Percentiles rank a stretch among this genome's conserved stretches.
Evolutionary conservation across 2,888 invertebrate species (phyloP).

Genomic region (Ditylenchus weischeri): DNA sequence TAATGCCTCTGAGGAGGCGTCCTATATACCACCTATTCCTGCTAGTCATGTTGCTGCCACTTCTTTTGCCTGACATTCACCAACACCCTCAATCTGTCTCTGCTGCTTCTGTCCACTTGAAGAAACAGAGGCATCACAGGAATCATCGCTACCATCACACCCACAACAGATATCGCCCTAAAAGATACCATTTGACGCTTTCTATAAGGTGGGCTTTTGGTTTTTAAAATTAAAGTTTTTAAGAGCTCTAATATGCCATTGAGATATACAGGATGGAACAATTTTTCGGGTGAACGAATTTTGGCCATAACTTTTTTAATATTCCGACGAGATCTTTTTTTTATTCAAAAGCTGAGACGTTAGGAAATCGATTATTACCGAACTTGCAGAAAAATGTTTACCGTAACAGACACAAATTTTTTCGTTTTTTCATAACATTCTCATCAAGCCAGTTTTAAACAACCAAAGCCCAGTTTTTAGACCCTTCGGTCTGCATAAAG

Average conservation of each 20-base stretch:
- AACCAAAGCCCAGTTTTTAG: too few species aligned
- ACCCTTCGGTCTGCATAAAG: too few species aligned
- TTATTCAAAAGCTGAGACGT: too few species aligned
- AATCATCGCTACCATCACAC: slow-evolving; percentile 6
- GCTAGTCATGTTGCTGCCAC: slow-evolving; percentile 13
- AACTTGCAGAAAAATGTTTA: too few species aligned
- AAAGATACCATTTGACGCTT: slow-evolving; percentile 50
- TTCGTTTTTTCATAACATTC: too few species aligned
- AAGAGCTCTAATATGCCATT: neutral
- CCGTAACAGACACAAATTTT: too few species aligned
- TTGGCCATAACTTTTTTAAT: too few species aligned
- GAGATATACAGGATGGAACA: too few species aligned
- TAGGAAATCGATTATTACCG: too few species aligned
- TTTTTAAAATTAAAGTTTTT: neutral
- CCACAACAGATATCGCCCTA: slow-evolving; percentile 36
- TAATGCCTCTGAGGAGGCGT: neutral
- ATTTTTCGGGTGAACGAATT: neutral
- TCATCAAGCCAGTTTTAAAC: too few species aligned
- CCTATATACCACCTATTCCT: neutral
- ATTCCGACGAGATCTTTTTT: too few species aligned
- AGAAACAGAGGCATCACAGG: neutral
- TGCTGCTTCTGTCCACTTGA: neutral
- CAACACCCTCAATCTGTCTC: neutral
- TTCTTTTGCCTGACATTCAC: slow-evolving; percentile 5
- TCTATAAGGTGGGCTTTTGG: slow-evolving; percentile 44